Conservation (phyloP, 2,113 vertebrate genomes). For the Percopsis transmontana region DNA sequence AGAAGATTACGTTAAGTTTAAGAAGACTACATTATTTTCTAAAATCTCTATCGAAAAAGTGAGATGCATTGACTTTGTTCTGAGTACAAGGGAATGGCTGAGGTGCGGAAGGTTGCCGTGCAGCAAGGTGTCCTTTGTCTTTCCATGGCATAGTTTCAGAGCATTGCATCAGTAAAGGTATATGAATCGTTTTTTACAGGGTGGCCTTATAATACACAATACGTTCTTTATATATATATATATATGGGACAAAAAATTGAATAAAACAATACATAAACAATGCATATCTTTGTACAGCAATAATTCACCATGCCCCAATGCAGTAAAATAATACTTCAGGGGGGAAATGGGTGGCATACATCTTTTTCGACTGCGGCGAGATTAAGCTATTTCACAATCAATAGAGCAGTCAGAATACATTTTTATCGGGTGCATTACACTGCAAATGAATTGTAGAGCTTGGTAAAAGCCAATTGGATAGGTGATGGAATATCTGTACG, state of each 20-base stretch:
- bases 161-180: background rate
- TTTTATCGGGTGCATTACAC: conserved; percentile 77
- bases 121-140: background rate
- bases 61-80: too few relatives aligned
- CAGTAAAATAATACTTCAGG: conserved; percentile 48
- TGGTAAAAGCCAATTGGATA: conserved; percentile 74
- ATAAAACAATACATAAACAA: background rate
- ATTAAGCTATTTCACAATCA: conserved; percentile 81
- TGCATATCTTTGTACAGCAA: conserved; percentile 16
- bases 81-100: too few relatives aligned
- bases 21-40: too few relatives aligned
- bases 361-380: conserved; percentile 63
- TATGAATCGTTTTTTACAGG: background rate
- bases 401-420: conserved; percentile 73
- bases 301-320: conserved; percentile 53
- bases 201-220: too few relatives aligned
- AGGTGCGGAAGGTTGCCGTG: background rate
- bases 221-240: too few relatives aligned
- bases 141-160: background rate
- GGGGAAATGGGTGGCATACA: conserved; percentile 63
- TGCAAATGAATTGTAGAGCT: conserved; percentile 79
- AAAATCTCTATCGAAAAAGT: too few relatives aligned
- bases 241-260: background rate
- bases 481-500: conserved; percentile 81
- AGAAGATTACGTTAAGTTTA: too few relatives aligned